phyloP scores from a whole-genome alignment of 2,888 invertebrate species.

The Clivina fossor region DNA sequence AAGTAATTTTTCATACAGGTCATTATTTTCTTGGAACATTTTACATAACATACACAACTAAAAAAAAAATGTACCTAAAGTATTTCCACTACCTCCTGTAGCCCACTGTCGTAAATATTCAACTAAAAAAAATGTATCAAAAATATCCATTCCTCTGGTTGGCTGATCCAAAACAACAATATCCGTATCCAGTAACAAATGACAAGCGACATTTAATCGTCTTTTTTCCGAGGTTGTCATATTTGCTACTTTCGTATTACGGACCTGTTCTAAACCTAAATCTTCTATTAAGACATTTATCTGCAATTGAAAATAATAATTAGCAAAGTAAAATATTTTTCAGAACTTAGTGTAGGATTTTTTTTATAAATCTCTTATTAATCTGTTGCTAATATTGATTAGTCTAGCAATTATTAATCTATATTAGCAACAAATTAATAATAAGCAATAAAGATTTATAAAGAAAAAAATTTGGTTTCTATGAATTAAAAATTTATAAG shows the following conservation, averaged over 20 bases:
- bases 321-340: too few relatives aligned
- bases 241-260: conserved; percentile 81
- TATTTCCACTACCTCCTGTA: conserved; percentile 52
- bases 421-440: too few relatives aligned
- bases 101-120: conserved; percentile 94
- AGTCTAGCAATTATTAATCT: too few relatives aligned
- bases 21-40: too few relatives aligned
- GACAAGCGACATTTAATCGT: conserved; percentile 86
- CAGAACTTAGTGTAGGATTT: too few relatives aligned
- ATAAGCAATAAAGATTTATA: too few relatives aligned
- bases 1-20: neutral
- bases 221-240: conserved; percentile 87
- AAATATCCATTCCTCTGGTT: conserved; percentile 87
- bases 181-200: conserved; percentile 82
- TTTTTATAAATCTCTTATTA: too few relatives aligned
- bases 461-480: too few relatives aligned
- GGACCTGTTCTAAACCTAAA: conserved; percentile 84
- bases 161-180: conserved; percentile 87
- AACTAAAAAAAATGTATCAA: conserved; percentile 92
- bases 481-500: too few relatives aligned
- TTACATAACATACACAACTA: too few relatives aligned
- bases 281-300: conserved; percentile 89
- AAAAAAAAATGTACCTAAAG: conserved; percentile 45
- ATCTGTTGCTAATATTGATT: too few relatives aligned
- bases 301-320: conserved; percentile 53